Evolutionary conservation across 2,113 vertebrate species (phyloP).

Genomic region (Ginglymostoma cirratum): DNA sequence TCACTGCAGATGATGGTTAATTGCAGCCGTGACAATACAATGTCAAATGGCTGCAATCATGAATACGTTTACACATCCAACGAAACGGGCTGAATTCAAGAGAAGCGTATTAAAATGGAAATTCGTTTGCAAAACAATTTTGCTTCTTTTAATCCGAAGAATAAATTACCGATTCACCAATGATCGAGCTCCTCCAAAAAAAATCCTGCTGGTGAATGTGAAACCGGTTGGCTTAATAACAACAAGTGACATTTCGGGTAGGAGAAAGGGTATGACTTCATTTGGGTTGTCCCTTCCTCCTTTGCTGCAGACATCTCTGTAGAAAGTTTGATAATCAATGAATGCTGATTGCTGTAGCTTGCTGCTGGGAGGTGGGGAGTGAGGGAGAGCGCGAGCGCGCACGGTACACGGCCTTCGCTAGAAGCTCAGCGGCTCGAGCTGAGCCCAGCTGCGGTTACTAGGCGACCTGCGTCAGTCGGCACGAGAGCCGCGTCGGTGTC

Average conservation of each 20-base stretch:
- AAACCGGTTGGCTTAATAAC: neutral
- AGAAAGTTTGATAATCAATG: neutral
- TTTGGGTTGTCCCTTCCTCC: neutral
- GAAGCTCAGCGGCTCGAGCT: conserved; percentile 10
- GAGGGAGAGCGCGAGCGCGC: neutral
- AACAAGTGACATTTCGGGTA: neutral
- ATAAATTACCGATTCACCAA: neutral
- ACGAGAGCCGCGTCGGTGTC: neutral
- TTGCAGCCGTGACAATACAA: neutral
- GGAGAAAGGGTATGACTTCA: neutral
- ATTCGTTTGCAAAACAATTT: neutral
- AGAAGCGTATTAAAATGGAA: neutral
- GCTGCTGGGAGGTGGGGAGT: neutral
- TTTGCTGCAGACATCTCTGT: neutral
- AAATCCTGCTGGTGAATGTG: neutral
- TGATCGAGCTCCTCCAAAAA: neutral
- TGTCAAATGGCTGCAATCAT: neutral
- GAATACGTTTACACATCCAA: no score
- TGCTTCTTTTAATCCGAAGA: neutral
- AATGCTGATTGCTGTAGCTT: neutral
- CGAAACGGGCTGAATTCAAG: neutral
- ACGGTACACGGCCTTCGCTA: neutral
- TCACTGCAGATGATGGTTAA: neutral
- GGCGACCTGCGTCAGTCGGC: neutral
- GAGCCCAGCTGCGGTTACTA: neutral